Conservation (phyloP, 2,888 invertebrate species). For the Sminthurinus aureus region DNA sequence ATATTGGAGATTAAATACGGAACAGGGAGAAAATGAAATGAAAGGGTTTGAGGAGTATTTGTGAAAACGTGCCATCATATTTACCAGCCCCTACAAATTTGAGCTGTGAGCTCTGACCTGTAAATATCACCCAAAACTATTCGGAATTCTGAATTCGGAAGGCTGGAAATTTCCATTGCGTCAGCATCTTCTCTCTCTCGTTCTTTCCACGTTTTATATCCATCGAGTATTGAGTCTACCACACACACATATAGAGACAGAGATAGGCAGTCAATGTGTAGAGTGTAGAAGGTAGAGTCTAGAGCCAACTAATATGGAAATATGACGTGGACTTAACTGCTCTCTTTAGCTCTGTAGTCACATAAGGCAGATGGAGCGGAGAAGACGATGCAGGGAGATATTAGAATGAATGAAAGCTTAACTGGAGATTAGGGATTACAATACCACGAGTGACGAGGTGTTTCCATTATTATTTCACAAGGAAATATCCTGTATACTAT, state of each 20-base stretch:
- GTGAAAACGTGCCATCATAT: too few relatives aligned
- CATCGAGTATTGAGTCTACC: too few relatives aligned
- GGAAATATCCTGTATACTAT: too few relatives aligned
- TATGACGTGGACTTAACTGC: not conserved
- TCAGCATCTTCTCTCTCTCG: not conserved
- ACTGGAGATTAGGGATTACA: not conserved
- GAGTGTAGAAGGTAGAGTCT: too few relatives aligned
- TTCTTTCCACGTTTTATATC: too few relatives aligned
- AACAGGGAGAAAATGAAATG: too few relatives aligned
- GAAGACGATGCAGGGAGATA: not conserved
- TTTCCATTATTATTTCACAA: not conserved
- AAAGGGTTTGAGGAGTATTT: too few relatives aligned
- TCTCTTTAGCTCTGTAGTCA: not conserved
- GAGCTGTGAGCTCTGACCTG: not conserved
- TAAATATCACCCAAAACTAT: not conserved
- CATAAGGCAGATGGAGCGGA: not conserved
- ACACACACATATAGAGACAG: too few relatives aligned
- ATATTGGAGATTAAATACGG: too few relatives aligned
- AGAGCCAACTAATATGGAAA: not conserved
- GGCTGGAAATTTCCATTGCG: not conserved
- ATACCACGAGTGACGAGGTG: not conserved
- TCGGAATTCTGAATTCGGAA: not conserved
- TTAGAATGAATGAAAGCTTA: constrained; percentile 1
- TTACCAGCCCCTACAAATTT: too few relatives aligned
- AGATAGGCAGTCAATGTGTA: too few relatives aligned